Conservation (phyloP, 2,888 invertebrate species). For the Tiphia femorata region DNA sequence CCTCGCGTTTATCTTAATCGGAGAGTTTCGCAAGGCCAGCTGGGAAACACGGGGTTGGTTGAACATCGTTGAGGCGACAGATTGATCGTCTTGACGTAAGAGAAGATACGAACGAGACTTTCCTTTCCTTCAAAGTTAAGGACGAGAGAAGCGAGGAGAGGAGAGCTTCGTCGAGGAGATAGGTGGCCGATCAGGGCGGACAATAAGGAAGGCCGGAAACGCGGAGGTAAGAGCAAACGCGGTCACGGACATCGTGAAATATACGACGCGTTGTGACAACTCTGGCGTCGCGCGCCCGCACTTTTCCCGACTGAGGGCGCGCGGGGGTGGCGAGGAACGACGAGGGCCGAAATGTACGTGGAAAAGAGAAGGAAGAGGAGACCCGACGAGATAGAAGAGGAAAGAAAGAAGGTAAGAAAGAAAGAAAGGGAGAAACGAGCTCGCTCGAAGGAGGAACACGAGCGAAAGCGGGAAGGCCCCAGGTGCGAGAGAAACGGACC, state of each 20-base stretch:
- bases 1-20: not conserved
- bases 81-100: no score
- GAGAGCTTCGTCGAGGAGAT: no score
- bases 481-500: not conserved
- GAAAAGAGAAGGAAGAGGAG: no score
- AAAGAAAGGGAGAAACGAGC: not conserved
- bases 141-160: no score
- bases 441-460: no score
- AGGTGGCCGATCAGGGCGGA: no score
- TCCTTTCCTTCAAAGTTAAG: no score
- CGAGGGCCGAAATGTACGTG: no score
- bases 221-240: not conserved
- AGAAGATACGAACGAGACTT: no score
- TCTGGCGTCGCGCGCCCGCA: conserved; percentile 7
- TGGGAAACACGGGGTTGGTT: not conserved
- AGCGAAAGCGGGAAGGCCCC: not conserved
- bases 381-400: not conserved
- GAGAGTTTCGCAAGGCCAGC: not conserved
- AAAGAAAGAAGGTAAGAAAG: conserved; percentile 3
- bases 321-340: not conserved
- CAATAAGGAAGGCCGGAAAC: not conserved
- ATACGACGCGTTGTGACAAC: conserved; percentile 8
- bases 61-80: no score
- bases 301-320: not conserved
- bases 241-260: conserved; percentile 2